phyloP scores from a whole-genome alignment of 2,888 invertebrate genomes.

The Temnothorax ravouxi region DNA sequence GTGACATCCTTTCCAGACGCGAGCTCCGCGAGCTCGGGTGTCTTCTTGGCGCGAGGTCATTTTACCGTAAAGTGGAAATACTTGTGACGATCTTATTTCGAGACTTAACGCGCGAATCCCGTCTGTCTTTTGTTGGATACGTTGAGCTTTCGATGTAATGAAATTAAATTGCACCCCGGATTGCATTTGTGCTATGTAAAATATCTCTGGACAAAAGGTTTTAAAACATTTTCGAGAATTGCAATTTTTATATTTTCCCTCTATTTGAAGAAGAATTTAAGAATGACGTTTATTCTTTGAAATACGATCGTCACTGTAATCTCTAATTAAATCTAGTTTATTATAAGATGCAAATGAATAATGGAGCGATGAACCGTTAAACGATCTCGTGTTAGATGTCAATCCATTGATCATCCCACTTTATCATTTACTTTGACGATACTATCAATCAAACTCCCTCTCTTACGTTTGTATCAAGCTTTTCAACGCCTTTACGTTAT shows the following conservation, averaged over 20 bases:
- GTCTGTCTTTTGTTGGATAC: not conserved
- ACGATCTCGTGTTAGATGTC: not conserved
- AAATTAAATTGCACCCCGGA: not conserved
- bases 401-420: not conserved
- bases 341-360: not conserved
- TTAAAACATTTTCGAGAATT: not conserved
- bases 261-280: not conserved
- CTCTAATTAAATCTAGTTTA: slow-evolving; percentile 23
- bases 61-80: slow-evolving; percentile 34
- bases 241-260: not conserved
- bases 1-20: slow-evolving; percentile 37
- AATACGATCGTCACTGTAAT: not conserved
- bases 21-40: slow-evolving; percentile 24
- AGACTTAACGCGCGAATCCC: slow-evolving; percentile 16
- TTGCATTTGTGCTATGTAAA: not conserved
- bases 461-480: not conserved
- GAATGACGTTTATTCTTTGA: not conserved
- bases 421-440: slow-evolving; percentile 13
- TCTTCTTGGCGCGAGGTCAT: slow-evolving; percentile 38
- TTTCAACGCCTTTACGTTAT: not conserved
- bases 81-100: slow-evolving; percentile 41
- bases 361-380: not conserved
- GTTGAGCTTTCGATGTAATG: not conserved
- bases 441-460: not conserved
- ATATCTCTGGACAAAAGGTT: not conserved